Base-by-base conservation (phyloP, 1,140 invertebrate genomes). In the Mycetomoellerius zeteki region DNA sequence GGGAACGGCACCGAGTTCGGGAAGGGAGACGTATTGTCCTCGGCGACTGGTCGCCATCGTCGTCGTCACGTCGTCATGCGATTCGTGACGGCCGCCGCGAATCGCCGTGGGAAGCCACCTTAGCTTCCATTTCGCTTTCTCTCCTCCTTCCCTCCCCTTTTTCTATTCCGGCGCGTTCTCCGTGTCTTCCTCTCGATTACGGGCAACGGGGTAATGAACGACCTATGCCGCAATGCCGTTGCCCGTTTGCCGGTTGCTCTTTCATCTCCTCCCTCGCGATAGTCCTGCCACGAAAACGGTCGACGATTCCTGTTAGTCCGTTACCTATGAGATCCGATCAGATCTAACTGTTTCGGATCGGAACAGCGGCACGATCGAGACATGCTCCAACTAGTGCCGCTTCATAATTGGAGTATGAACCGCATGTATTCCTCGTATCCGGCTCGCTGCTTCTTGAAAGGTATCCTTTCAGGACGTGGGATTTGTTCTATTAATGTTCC, bases 31-130 rank as follows among this genome's bases (percentile, higher is more conserved):
- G 52, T 69, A 84, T 87, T 67, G 65, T 87, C 62, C 54, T 87
- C 78, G 64, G 24, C 69, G 82, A 78, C 52, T 72, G 21, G 73
- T 67, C 84, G 86, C 64, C 62, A 69, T 78, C 77, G 72, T 88
- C 85, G 27, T 19, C 85, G 87, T 86, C 88, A 60, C 91, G 89
- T 90, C 92, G 91, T 94, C 92, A 91, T 93, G 92, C 93, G 87
- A 94, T 93, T 94, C 94, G 94, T 94, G 93, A 94, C 91, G 91
- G 91, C 54, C 90, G 69, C 84, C 80, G 88, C 76, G 85, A 92
- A 92, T 90, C 90, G 89, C 90, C 93, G 94, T 94, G 93, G 89
- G 93, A 94, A 94, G 78, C 77, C 64, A 89, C 24, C 60, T 75
- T 43, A 24, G 27, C 56, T 21, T 80, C 73, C 47, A 60, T 80